These are phyloP conservation scores for Augochlorella aurata DNA, from an alignment of 2,888 invertebrate genomes.

Conservation along the genomic window DNA sequence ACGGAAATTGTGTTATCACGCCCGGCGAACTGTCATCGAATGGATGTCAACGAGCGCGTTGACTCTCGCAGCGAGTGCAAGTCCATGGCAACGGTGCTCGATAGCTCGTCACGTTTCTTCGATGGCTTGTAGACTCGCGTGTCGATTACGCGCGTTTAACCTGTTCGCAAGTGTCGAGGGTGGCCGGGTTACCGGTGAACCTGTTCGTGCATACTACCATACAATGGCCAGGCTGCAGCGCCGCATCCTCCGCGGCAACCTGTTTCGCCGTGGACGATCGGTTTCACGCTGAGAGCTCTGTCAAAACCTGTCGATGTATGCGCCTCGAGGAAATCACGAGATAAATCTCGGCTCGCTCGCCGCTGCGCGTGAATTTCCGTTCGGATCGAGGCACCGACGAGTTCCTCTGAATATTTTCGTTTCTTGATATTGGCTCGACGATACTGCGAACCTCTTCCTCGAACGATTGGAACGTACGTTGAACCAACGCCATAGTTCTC, in stretches of 20 bases:
- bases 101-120: constrained; percentile 57
- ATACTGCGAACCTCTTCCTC: not conserved
- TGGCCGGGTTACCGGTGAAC: constrained; percentile 56
- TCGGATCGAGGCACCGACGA: not conserved
- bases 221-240: constrained; percentile 27
- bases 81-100: constrained; percentile 29
- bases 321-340: constrained; percentile 39
- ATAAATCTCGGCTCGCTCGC: constrained; percentile 4
- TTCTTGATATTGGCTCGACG: not conserved
- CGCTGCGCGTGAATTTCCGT: constrained; percentile 1
- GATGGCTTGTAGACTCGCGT: constrained; percentile 44
- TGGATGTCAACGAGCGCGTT: not conserved
- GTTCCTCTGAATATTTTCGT: not conserved
- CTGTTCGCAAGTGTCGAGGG: constrained; percentile 49
- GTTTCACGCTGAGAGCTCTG: constrained; percentile 62
- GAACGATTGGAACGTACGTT: not conserved
- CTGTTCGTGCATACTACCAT: constrained; percentile 48
- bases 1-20: not conserved
- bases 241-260: constrained; percentile 55
- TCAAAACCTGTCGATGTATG: constrained; percentile 66
- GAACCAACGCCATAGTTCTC: not conserved
- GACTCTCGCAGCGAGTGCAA: constrained; percentile 5
- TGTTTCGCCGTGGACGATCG: constrained; percentile 59
- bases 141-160: constrained; percentile 60
- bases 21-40: not conserved